These are phyloP conservation scores for Xanthia togata DNA, from an alignment of 2,888 invertebrate species.

Conservation along the genomic window DNA sequence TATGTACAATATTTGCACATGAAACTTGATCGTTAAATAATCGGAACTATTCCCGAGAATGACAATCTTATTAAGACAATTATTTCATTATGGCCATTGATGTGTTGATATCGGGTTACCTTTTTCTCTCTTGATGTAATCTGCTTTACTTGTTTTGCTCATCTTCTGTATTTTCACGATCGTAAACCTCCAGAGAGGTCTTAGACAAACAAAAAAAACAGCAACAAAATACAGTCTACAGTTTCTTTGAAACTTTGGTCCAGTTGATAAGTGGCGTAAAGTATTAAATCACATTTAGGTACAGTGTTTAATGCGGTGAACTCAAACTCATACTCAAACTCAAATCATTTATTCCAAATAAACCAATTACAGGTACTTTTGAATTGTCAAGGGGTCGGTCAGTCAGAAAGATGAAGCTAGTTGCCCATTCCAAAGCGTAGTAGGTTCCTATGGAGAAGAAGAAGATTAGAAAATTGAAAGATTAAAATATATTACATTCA, in stretches of 20 bases:
- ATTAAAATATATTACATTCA: background rate
- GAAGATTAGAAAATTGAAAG: too few relatives aligned
- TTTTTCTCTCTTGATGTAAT: background rate
- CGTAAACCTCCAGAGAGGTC: background rate
- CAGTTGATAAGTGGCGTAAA: background rate
- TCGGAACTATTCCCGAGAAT: background rate
- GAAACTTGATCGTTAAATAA: slow-evolving; percentile 9
- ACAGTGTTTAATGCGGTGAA: too few relatives aligned
- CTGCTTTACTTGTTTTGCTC: background rate
- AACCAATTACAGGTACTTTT: too few relatives aligned
- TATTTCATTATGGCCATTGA: background rate
- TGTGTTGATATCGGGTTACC: background rate
- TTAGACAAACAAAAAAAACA: background rate
- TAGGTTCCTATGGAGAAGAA: too few relatives aligned
- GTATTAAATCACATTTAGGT: too few relatives aligned
- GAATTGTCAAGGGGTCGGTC: too few relatives aligned
- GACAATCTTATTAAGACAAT: background rate
- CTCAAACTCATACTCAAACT: too few relatives aligned
- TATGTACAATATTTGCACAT: slow-evolving; percentile 34
- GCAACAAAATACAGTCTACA: background rate
- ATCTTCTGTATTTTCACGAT: background rate
- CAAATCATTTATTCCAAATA: too few relatives aligned
- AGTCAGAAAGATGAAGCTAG: too few relatives aligned
- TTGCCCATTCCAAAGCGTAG: too few relatives aligned
- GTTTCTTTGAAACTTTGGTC: background rate